Evolutionary conservation across 2,113 vertebrate genomes (phyloP), one percentile per base, ranked within the genome.

Genomic region (Entomyzon cyanotis): DNA sequence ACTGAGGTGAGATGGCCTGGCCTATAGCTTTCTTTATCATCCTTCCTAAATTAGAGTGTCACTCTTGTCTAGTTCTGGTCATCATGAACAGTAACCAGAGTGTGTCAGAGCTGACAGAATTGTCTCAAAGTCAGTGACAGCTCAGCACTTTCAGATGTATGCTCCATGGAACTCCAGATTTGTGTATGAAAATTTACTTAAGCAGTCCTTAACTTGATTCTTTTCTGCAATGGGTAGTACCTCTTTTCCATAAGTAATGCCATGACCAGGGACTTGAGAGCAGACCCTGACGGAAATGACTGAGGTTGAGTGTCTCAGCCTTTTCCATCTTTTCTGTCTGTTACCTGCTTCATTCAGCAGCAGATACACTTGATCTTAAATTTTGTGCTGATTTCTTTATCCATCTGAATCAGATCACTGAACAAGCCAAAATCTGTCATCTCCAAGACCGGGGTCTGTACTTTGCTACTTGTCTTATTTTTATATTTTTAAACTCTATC

Each of bases 51-150:
- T 64, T 9, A 46, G 12, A 42, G 15, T 20, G 3, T 37, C 77
- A 25, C 1, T 2, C 50, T 37, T 47, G 12, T 41, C 23, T 69
- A 5, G 37, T 46, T 73, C 15, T 73, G 62, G 3, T 46, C 8
- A n/a, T 31, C 4, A 7, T 30, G 33, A 84, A 31, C 15, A 41
- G 12, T 59, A 28, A 69, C 7, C 1, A 0, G 33, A 42, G 3
- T 53, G 16, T 87, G 30, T 20, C 53, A 89, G 58, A 80, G 23
- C 47, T 62, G 12, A 28, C 27, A 49, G 37, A 84, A 75, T 41
- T 24, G 9, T 35, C 42, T 86, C 37, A 13, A 58, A 87, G 35
- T 56, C 23, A 53, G 10, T 63, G 44, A 78, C 1, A 5, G 30
- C 8, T 81, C 30, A 64, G 15, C 4, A 64, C 4, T 24, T 53